These are phyloP conservation scores for Idaea dimidiata DNA, from an alignment of 2,888 invertebrate genomes.

Conservation along the genomic window DNA sequence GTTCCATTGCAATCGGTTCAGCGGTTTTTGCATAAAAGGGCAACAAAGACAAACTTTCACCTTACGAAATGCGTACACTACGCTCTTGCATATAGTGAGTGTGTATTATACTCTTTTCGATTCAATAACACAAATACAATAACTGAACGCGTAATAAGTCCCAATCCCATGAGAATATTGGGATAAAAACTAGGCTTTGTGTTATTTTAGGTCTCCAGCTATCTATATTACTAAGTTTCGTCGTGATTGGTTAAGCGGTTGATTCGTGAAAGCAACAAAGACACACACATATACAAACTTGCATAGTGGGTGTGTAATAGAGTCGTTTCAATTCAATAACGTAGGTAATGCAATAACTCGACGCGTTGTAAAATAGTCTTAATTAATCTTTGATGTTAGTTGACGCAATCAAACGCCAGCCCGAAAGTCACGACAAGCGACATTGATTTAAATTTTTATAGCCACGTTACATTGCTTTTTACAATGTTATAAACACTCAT, in stretches of 20 bases:
- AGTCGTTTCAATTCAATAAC: background rate
- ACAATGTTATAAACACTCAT: constrained; percentile 62
- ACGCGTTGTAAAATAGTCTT: background rate
- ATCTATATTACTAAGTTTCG: no score
- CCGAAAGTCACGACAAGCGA: constrained; percentile 27
- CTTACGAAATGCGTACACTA: no score
- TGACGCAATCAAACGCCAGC: constrained; percentile 15
- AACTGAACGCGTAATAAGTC: background rate
- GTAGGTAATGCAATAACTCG: background rate
- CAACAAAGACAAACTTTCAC: no score
- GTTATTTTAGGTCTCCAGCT: no score
- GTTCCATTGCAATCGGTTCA: background rate
- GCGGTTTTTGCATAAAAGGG: no score
- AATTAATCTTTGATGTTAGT: constrained; percentile 15
- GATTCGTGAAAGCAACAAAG: no score
- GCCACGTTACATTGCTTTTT: constrained; percentile 51
- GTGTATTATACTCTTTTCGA: background rate
- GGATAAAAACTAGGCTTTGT: no score
- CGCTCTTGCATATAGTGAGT: no score
- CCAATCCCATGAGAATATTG: no score
- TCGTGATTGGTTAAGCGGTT: no score
- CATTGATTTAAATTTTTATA: constrained; percentile 41
- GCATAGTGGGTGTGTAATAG: background rate
- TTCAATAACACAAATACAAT: background rate
- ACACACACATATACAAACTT: background rate